phyloP scores from a whole-genome alignment of 2,888 invertebrate species.

The Ochropleura leucogaster region DNA sequence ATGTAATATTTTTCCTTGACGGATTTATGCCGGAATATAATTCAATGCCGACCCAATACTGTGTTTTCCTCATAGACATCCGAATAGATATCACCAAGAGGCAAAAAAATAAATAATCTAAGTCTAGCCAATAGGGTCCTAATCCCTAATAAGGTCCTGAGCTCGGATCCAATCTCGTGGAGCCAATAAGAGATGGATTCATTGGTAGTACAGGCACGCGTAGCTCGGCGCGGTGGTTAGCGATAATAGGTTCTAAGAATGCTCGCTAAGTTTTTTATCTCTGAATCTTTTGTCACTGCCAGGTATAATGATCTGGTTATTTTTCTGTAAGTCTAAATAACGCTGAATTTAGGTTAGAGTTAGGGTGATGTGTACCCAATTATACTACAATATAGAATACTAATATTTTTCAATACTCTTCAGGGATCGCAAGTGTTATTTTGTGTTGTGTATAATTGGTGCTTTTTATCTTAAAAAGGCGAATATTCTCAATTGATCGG shows the following conservation, averaged over 20 bases:
- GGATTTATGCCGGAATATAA: conserved; percentile 13
- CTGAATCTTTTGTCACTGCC: background rate
- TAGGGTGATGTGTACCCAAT: too few relatives aligned
- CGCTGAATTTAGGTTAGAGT: too few relatives aligned
- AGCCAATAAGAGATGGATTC: conserved; percentile 44
- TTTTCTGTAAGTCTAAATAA: background rate
- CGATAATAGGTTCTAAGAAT: conserved; percentile 15
- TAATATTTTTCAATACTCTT: too few relatives aligned
- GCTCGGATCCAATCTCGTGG: conserved; percentile 49
- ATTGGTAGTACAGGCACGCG: conserved; percentile 33
- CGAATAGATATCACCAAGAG: conserved; percentile 26
- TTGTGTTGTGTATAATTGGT: too few relatives aligned
- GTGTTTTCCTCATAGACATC: conserved; percentile 31
- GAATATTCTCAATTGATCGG: background rate
- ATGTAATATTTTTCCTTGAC: conserved; percentile 24
- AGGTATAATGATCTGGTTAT: background rate
- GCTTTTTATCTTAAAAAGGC: too few relatives aligned
- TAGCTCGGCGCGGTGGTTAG: conserved; percentile 9
- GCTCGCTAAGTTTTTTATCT: conserved; percentile 11
- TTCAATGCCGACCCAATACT: conserved; percentile 19
- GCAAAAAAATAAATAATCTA: conserved; percentile 47
- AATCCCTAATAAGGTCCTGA: conserved; percentile 54
- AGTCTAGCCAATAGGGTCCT: conserved; percentile 38
- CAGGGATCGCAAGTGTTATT: too few relatives aligned
- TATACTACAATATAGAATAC: too few relatives aligned